Evolutionary conservation across 2,888 invertebrate species (phyloP).

Genomic region (Sinopyrophorus schimmeli): DNA sequence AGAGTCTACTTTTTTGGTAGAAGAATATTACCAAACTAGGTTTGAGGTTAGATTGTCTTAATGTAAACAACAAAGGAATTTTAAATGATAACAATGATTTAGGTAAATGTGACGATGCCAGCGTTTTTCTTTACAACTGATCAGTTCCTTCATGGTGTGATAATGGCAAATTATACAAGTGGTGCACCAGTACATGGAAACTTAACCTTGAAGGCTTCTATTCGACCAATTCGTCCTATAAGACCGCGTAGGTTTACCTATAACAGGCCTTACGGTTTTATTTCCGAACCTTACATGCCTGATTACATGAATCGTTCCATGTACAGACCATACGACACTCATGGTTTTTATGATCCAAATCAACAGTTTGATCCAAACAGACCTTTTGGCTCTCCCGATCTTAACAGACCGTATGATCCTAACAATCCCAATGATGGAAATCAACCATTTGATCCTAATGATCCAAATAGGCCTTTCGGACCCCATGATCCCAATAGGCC

Average conservation of each 20-base stretch:
- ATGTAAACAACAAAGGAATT: no score
- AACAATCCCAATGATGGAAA: conserved; percentile 9
- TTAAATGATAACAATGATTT: no score
- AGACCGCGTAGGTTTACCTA: conserved; percentile 9
- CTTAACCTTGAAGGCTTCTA: conserved; percentile 79
- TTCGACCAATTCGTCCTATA: conserved; percentile 63
- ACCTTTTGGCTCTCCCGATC: conserved; percentile 14
- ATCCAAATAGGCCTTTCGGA: conserved; percentile 12
- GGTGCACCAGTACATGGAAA: conserved; percentile 90
- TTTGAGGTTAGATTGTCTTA: conserved; percentile 69
- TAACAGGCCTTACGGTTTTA: conserved; percentile 18
- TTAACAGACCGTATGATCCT: conserved; percentile 9
- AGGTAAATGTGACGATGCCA: conserved; percentile 94
- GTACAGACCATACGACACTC: conserved; percentile 1
- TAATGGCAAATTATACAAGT: conserved; percentile 95
- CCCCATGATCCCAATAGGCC: conserved; percentile 8
- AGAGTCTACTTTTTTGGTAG: conserved; percentile 82
- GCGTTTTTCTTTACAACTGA: conserved; percentile 91
- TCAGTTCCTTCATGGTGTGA: conserved; percentile 77
- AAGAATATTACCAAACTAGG: conserved; percentile 93
- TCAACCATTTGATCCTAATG: conserved; percentile 6
- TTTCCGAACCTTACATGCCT: no score
- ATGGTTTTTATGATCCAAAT: conserved; percentile 22
- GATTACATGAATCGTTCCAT: not conserved
- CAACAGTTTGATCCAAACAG: conserved; percentile 20